Conservation (phyloP, 2,888 invertebrate species). For the Zelleria hepariella region DNA sequence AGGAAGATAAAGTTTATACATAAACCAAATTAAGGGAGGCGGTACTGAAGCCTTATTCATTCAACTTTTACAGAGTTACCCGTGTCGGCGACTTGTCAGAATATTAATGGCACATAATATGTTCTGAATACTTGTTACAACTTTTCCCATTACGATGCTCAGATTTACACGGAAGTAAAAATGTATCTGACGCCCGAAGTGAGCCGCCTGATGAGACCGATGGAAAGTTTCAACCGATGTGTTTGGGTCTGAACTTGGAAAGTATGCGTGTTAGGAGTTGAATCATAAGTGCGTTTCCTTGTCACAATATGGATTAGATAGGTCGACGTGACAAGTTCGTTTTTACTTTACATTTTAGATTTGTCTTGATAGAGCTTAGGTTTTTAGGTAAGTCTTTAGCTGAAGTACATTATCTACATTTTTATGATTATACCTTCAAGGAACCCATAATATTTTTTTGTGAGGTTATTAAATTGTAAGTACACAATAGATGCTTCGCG, state of each 20-base stretch:
- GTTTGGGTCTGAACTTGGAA: slow-evolving; percentile 14
- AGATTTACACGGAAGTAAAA: slow-evolving; percentile 34
- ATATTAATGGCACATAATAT: slow-evolving; percentile 67
- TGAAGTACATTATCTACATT: no score
- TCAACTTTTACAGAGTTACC: slow-evolving; percentile 56
- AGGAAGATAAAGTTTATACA: slow-evolving; percentile 14
- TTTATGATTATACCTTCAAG: no score
- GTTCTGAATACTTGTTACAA: slow-evolving; percentile 68
- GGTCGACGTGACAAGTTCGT: no score
- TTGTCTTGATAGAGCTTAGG: no score
- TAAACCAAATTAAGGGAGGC: neutral
- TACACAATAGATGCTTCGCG: no score
- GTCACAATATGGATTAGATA: no score
- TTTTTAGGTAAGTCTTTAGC: no score
- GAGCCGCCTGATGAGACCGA: slow-evolving; percentile 34
- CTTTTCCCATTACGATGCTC: slow-evolving; percentile 65
- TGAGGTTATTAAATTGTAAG: no score
- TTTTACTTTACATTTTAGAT: no score
- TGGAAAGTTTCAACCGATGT: slow-evolving; percentile 12
- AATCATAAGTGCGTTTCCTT: slow-evolving; percentile 16
- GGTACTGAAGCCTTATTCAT: slow-evolving; percentile 25
- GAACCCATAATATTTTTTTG: no score
- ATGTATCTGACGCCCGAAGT: slow-evolving; percentile 42
- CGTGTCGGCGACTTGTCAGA: slow-evolving; percentile 51
- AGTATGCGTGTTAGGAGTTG: slow-evolving; percentile 34